phyloP scores from a whole-genome alignment of 1,140 invertebrate species.

The Paramacrobiotus metropolitanus region DNA sequence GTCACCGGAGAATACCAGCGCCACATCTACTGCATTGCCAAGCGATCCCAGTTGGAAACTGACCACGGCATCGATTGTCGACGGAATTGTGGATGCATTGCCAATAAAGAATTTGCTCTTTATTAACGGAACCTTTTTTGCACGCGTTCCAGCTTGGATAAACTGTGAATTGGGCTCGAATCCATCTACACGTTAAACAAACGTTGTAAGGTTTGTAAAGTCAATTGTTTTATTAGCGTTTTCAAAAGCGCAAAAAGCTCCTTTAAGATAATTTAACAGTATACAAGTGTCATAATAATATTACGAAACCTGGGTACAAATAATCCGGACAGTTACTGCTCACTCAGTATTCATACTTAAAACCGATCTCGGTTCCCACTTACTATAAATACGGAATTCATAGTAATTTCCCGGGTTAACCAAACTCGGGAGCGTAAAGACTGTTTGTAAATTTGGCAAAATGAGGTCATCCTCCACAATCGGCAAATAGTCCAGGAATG shows the following conservation, averaged over 20 bases:
- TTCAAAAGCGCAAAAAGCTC: no score
- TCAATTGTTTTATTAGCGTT: no score
- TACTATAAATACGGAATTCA: background rate
- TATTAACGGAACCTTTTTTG: background rate
- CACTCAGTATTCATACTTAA: no score
- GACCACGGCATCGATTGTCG: background rate
- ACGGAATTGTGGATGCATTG: background rate
- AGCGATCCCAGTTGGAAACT: background rate
- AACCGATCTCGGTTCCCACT: no score
- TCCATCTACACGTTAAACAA: no score
- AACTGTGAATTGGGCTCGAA: no score
- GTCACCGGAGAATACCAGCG: background rate
- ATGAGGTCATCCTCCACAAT: conserved; percentile 1
- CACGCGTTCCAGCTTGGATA: background rate
- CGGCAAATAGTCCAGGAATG: background rate
- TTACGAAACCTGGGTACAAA: no score
- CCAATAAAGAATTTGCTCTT: background rate
- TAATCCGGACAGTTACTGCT: no score
- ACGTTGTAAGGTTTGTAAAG: no score
- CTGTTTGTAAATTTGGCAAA: background rate
- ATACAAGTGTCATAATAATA: no score
- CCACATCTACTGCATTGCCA: background rate
- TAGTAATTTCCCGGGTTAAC: background rate
- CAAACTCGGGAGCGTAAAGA: background rate
- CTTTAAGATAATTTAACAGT: no score